Conservation (phyloP, 35 echinoderm and acorn worm genomes). For the Apostichopus japonicus region DNA sequence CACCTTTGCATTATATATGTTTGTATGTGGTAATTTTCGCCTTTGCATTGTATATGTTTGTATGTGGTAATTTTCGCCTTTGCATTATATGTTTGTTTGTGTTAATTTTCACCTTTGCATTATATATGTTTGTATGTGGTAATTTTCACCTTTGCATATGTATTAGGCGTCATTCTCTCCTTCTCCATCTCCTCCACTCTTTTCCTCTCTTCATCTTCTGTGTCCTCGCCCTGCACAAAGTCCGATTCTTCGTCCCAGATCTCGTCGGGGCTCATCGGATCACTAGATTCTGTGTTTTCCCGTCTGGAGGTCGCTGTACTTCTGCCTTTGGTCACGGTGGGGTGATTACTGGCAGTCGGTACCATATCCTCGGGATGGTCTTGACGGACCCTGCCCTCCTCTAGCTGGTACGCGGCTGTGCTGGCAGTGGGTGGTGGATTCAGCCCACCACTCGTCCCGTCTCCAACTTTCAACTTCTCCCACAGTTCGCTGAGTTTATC, state of each 20-base stretch:
- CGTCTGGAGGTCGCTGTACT: background rate
- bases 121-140: background rate
- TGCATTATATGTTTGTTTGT: too few species aligned
- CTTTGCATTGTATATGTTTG: too few species aligned
- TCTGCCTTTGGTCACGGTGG: background rate
- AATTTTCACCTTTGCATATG: constrained; percentile 68
- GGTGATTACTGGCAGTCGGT: constrained; percentile 3
- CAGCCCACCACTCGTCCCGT: background rate
- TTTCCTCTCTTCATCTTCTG: background rate
- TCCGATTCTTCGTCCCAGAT: constrained; percentile 38
- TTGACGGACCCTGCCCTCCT: background rate
- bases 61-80: background rate
- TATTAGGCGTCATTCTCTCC: constrained; percentile 70
- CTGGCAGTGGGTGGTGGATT: background rate
- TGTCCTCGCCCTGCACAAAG: background rate
- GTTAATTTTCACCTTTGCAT: constrained; percentile 61
- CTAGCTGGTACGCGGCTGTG: background rate
- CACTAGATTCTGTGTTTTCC: background rate
- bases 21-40: too few species aligned
- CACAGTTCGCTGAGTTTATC: constrained; percentile 24
- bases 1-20: too few species aligned
- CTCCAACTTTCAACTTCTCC: constrained; percentile 27
- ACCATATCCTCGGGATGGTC: background rate
- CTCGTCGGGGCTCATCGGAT: constrained; percentile 12
- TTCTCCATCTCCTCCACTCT: constrained; percentile 24